Percentiles rank a stretch among this genome's conserved stretches.
Conservation (phyloP, 2,797 vertebrate genomes). For the Notamacropus eugenii region DNA sequence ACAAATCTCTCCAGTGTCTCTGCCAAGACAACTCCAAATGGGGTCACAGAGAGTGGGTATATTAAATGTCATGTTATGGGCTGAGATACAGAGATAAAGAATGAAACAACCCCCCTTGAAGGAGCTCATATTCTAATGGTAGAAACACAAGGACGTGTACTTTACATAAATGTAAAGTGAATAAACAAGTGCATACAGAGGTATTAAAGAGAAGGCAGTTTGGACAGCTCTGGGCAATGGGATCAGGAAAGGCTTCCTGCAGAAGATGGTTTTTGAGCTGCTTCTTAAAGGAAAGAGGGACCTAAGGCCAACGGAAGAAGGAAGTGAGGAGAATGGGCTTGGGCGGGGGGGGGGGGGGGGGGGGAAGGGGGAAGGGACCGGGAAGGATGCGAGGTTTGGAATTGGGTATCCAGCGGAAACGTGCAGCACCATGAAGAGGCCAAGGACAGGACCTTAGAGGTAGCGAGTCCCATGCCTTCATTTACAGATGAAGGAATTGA, state of each 20-base stretch:
- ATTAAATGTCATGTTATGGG: background rate
- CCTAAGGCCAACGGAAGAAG: too few species aligned
- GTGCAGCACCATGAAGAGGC: background rate
- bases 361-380: background rate
- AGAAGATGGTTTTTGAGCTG: background rate
- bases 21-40: background rate
- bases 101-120: background rate
- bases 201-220: background rate
- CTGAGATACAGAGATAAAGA: background rate
- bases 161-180: background rate
- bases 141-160: background rate
- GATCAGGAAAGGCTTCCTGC: background rate
- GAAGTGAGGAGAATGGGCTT: too few species aligned
- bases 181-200: background rate
- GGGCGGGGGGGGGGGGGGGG: background rate
- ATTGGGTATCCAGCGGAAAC: constrained; percentile 2
- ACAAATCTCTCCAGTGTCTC: background rate
- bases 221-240: background rate
- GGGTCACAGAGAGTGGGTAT: background rate
- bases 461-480: background rate
- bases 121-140: background rate
- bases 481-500: background rate
- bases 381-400: constrained; percentile 11
- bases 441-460: background rate
- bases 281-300: too few species aligned